Evolutionary conservation across 2,113 vertebrate species (phyloP).

Genomic region (Nycticorax nycticorax): DNA sequence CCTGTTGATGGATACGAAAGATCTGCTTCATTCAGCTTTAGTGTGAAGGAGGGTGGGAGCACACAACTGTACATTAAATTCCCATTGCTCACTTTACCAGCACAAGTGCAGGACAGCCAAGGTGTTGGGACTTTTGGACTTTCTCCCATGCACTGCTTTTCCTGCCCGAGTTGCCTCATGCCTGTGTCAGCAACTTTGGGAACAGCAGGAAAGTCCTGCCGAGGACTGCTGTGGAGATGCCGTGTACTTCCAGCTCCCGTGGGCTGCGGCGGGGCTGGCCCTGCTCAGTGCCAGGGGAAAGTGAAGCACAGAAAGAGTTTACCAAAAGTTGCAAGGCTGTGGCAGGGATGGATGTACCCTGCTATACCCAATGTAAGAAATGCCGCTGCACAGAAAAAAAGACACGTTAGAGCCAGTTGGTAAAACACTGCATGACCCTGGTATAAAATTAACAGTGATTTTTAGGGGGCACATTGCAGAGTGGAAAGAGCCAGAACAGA

Average conservation of each 20-base stretch:
- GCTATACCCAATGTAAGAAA: fast-evolving
- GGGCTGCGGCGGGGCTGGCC: neutral
- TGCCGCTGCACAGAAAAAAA: neutral
- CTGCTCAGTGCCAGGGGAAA: neutral
- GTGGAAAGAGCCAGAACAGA: neutral
- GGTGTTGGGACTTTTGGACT: neutral
- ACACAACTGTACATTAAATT: neutral
- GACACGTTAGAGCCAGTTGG: neutral
- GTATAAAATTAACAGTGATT: neutral
- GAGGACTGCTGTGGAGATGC: neutral
- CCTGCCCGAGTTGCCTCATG: neutral
- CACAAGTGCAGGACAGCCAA: neutral
- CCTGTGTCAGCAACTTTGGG: neutral
- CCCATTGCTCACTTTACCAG: fast-evolving
- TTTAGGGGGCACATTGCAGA: neutral
- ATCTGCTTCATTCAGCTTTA: neutral
- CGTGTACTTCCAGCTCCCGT: neutral
- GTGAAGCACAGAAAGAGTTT: neutral
- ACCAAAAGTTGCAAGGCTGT: neutral
- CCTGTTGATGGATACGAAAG: neutral
- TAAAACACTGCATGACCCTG: neutral
- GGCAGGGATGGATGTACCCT: neutral
- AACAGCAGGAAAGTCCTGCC: neutral
- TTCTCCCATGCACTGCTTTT: neutral
- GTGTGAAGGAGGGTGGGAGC: neutral